phyloP scores from a whole-genome alignment of 2,888 invertebrate genomes.

The Spicauda simplicius region DNA sequence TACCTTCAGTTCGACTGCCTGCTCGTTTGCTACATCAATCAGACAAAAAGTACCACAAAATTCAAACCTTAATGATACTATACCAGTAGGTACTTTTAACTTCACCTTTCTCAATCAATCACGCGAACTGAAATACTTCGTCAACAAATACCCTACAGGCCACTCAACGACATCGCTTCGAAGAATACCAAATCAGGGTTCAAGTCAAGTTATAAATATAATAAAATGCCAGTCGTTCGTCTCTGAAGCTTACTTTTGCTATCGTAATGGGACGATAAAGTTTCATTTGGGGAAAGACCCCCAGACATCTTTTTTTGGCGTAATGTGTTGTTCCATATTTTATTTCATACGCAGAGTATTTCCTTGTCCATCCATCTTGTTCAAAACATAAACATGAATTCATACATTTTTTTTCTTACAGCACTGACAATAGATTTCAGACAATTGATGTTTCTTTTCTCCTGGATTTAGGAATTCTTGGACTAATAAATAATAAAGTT shows the following conservation, averaged over 20 bases:
- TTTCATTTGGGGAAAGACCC: background rate
- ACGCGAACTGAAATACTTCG: background rate
- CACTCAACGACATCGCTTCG: constrained; percentile 17
- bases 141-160: constrained; percentile 4
- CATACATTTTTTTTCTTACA: too few species aligned
- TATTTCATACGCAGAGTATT: background rate
- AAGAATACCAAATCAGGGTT: constrained; percentile 25
- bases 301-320: background rate
- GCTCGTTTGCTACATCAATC: too few species aligned
- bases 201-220: constrained; percentile 20
- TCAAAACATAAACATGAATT: too few species aligned
- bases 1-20: too few species aligned
- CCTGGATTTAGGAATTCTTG: too few species aligned
- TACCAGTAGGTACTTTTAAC: too few species aligned
- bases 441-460: too few species aligned
- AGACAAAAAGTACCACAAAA: too few species aligned
- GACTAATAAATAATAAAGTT: too few species aligned
- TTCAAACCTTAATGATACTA: too few species aligned
- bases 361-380: too few species aligned
- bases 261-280: constrained; percentile 15
- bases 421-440: too few species aligned
- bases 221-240: constrained; percentile 13
- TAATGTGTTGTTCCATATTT: background rate
- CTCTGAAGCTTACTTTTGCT: constrained; percentile 8
- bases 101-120: constrained; percentile 12